Conservation (phyloP, 2,888 invertebrate genomes). For the Orchesellides sinensis region DNA sequence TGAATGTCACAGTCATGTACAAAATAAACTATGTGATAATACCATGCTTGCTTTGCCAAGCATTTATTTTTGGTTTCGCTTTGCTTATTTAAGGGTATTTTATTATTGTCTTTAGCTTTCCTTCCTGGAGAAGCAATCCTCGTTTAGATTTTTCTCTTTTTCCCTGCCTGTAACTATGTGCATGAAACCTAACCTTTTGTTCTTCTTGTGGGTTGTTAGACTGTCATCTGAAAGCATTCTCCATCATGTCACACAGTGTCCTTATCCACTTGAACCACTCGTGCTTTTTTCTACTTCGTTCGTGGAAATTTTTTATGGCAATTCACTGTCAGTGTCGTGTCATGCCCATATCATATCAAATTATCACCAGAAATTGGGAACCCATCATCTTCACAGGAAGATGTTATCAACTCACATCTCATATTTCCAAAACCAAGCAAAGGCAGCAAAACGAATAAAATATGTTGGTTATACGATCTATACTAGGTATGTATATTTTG, state of each 20-base stretch:
- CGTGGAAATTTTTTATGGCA: conserved; percentile 50
- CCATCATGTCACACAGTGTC: conserved; percentile 45
- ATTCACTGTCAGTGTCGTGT: conserved; percentile 51
- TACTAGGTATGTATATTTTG: too few species aligned
- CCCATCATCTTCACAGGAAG: conserved; percentile 58
- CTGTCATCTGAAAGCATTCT: conserved; percentile 58
- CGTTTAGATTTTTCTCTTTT: neutral
- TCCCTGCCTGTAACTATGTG: too few species aligned
- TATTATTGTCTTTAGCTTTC: conserved; percentile 25
- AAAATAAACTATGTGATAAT: conserved; percentile 1
- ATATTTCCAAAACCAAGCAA: conserved; percentile 45
- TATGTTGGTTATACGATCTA: neutral
- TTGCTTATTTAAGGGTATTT: conserved; percentile 31
- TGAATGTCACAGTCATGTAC: conserved; percentile 7
- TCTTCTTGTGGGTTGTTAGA: conserved; percentile 47
- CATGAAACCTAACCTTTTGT: conserved; percentile 58
- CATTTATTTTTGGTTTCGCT: conserved; percentile 20
- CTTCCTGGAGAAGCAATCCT: neutral
- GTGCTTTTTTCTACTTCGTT: conserved; percentile 28
- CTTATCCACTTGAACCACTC: conserved; percentile 43
- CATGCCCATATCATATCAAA: conserved; percentile 63
- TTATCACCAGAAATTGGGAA: conserved; percentile 61
- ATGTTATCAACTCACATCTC: conserved; percentile 52
- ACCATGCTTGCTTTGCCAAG: conserved; percentile 15
- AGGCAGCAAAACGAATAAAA: conserved; percentile 21